Conservation (phyloP, 2,113 vertebrate species). For the Xyliphius kryptos region DNA sequence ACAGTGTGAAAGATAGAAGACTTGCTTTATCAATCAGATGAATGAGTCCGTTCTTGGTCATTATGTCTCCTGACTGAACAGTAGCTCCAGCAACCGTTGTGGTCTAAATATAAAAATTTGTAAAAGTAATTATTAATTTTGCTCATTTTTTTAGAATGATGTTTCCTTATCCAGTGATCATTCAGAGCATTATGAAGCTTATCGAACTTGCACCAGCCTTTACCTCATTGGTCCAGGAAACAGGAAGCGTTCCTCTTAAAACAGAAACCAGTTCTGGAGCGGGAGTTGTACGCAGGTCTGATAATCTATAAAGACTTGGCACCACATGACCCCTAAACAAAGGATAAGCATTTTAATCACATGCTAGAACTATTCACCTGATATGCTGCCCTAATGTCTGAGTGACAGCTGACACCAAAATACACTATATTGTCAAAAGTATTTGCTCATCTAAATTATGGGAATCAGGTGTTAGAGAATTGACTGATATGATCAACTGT, state of each 20-base stretch:
- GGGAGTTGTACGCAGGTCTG: conserved; percentile 60
- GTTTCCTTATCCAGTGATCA: no score
- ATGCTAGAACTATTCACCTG: no score
- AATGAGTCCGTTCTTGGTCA: conserved; percentile 81
- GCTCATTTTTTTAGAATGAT: no score
- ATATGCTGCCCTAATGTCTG: no score
- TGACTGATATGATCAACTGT: no score
- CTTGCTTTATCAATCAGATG: conserved; percentile 81
- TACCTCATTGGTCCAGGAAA: conserved; percentile 70
- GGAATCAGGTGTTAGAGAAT: no score
- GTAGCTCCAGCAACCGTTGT: conserved; percentile 66
- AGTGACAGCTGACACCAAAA: no score
- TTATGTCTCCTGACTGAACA: conserved; percentile 62
- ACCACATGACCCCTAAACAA: conserved; percentile 74
- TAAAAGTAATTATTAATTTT: no score
- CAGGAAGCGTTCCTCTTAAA: conserved; percentile 64
- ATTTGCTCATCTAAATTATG: no score
- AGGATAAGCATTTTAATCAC: background rate
- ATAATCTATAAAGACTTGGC: conserved; percentile 57
- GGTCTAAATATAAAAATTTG: conserved; percentile 53
- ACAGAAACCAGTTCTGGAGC: conserved; percentile 64
- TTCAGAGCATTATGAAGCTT: no score
- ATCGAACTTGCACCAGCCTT: no score
- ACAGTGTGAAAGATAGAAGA: conserved; percentile 32
- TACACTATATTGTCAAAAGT: background rate